Base-by-base conservation (phyloP, 2,797 vertebrate genomes). In the Eospalax fontanierii region DNA sequence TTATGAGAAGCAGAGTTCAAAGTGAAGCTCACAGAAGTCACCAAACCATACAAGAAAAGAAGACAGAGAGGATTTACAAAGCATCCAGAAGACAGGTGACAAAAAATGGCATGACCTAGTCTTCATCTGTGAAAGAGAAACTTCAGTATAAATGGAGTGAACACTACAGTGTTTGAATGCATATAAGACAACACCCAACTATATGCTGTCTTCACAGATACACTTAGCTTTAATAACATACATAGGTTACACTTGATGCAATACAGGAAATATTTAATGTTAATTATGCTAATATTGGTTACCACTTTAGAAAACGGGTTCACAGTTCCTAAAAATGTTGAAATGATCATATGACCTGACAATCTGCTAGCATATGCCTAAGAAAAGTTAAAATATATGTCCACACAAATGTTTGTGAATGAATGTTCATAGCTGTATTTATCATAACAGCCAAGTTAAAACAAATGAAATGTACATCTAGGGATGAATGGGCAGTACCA, bases 301-400 rank as follows among this genome's bases (percentile, higher is more conserved):
- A 11, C 46, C 46, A 46, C 11, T 46, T 68, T 43, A 28, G 26
- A 92, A 89, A 95, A 71, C 43, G 54, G 19, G n/a, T 80, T 89
- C 63, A 26, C 38, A 71, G 21, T 76, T 95, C 4, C 35, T 71
- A 46, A 46, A 85, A 85, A 40, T 40, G 16, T 74, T 87, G 83
- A 82, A 19, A 3, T 68, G 22, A 68, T 30, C 59, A 14, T 33
- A 89, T 7, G 28, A 89, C 22, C 28, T 5, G 68, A 54, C 6
- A 74, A 65, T 74, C 84, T 22, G 61, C 57, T 87, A 15, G 19
- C 30, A 79, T 35, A 87, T 66, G 46, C 6, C 74, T 75, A 87
- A 73, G n/a, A 74, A n/a, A n/a, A n/a, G n/a, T n/a, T n/a, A 91
- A 89, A 89, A 91, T 28, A 61, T 10, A 38, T 33, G 28, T 84